Conservation (phyloP, 2,888 invertebrate species). For the Sceliomorpha sp. region DNA sequence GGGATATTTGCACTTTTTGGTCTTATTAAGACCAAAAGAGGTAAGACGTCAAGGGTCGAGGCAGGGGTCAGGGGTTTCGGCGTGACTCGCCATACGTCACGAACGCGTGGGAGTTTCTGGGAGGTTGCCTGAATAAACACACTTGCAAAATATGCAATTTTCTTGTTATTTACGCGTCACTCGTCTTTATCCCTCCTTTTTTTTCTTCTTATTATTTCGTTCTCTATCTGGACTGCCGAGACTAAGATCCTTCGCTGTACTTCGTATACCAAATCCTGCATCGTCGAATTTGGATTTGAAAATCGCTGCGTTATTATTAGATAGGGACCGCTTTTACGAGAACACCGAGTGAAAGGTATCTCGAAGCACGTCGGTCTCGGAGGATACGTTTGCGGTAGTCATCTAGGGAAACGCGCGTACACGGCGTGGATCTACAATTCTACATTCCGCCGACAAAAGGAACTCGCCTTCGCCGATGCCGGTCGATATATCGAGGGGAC, state of each 20-base stretch:
- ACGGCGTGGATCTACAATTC: conserved; percentile 62
- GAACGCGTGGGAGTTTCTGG: conserved; percentile 1
- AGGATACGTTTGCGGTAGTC: conserved; percentile 51
- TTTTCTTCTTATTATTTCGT: no score
- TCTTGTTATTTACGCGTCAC: no score
- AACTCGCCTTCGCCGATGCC: conserved; percentile 55
- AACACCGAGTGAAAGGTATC: conserved; percentile 31
- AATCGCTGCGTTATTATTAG: conserved; percentile 1
- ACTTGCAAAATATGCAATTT: no score
- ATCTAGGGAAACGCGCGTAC: conserved; percentile 58
- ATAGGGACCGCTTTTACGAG: conserved; percentile 13
- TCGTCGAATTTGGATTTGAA: conserved; percentile 5
- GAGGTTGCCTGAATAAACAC: conserved; percentile 3
- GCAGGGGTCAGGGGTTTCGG: background rate
- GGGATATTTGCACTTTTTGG: background rate
- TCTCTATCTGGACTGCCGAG: no score
- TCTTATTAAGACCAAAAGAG: background rate
- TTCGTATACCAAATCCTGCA: no score
- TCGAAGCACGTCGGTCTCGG: conserved; percentile 6
- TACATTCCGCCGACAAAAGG: conserved; percentile 66
- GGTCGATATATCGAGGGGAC: conserved; percentile 56
- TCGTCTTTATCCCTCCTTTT: no score
- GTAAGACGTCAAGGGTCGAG: conserved; percentile 5
- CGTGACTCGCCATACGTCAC: conserved; percentile 1
- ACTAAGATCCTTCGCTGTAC: no score